Evolutionary conservation across 2,113 vertebrate genomes (phyloP).

Genomic region (Alosa alosa): DNA sequence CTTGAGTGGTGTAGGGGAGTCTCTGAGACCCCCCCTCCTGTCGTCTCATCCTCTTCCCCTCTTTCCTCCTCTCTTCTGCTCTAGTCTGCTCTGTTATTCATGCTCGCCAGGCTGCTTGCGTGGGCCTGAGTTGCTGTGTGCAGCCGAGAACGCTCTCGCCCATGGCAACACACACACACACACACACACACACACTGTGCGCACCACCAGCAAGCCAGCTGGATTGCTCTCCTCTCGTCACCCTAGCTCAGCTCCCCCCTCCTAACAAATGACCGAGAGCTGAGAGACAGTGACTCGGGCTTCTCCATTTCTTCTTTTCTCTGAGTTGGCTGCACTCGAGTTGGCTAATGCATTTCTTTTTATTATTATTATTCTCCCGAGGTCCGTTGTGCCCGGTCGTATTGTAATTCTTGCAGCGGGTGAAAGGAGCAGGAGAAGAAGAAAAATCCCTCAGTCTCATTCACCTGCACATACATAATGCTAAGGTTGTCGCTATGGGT

Average conservation of each 20-base stretch:
- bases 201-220: background rate
- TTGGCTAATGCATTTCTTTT: background rate
- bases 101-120: constrained; percentile 16
- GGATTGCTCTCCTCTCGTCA: background rate
- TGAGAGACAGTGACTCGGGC: background rate
- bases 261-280: background rate
- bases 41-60: background rate
- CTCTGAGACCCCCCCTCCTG: background rate
- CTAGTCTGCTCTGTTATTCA: background rate
- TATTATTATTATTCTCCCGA: background rate
- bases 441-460: background rate
- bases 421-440: background rate
- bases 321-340: background rate
- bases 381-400: background rate
- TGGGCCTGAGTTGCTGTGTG: background rate
- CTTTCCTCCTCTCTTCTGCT: background rate
- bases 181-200: background rate
- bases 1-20: background rate
- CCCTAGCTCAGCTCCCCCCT: background rate
- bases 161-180: background rate
- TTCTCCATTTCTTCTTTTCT: background rate
- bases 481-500: background rate
- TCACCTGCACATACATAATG: constrained; percentile 13
- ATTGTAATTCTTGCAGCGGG: constrained; percentile 5
- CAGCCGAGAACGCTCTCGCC: background rate